These are phyloP conservation scores for Ceriagrion tenellum DNA, from an alignment of 2,888 invertebrate species.

Conservation along the genomic window DNA sequence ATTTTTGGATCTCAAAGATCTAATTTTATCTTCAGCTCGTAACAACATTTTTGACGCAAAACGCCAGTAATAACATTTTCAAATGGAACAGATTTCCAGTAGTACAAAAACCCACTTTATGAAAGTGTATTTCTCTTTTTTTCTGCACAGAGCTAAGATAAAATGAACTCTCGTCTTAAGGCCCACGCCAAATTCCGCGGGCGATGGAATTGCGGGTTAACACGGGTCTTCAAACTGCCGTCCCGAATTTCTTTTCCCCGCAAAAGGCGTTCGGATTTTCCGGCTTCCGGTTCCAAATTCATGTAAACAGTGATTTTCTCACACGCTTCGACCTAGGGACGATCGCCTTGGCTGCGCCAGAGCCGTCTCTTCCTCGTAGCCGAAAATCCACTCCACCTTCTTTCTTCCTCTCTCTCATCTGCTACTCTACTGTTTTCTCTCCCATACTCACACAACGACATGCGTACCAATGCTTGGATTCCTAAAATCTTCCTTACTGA, in stretches of 20 bases:
- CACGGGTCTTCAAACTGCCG: neutral
- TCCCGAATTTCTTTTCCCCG: neutral
- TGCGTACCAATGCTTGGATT: neutral
- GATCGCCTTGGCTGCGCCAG: neutral
- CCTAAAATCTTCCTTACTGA: neutral
- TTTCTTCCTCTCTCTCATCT: neutral
- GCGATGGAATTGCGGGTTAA: neutral
- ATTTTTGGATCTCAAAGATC: too few relatives aligned
- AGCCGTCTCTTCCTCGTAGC: neutral
- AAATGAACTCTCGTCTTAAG: too few relatives aligned
- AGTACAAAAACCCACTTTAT: too few relatives aligned
- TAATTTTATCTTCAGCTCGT: too few relatives aligned
- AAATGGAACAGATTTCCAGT: too few relatives aligned
- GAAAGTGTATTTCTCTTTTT: too few relatives aligned
- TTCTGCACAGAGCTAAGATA: too few relatives aligned
- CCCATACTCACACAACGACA: neutral
- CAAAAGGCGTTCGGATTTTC: neutral
- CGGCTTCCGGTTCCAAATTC: neutral
- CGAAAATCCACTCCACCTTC: neutral
- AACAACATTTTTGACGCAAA: too few relatives aligned
- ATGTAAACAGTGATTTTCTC: slow-evolving; percentile 18
- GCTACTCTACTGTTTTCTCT: too few relatives aligned
- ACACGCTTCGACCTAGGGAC: neutral
- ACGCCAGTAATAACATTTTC: too few relatives aligned
- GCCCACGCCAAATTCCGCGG: neutral